These are phyloP conservation scores for Agriopis leucophaearia DNA, from an alignment of 2,888 invertebrate species.

Conservation along the genomic window DNA sequence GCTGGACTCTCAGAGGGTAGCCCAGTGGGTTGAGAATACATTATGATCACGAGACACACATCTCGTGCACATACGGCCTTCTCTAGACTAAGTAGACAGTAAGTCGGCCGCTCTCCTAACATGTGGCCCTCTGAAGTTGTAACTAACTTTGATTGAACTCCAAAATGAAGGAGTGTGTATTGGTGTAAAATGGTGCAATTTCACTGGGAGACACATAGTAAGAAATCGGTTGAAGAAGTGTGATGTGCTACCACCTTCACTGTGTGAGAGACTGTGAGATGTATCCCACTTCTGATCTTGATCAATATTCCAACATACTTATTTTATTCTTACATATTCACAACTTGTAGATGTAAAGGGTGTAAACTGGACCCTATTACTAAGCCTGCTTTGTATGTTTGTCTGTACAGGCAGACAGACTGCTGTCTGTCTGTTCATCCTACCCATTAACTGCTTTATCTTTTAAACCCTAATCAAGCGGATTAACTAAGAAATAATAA, in stretches of 20 bases:
- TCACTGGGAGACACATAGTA: slow-evolving; percentile 69
- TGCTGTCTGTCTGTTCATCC: no score
- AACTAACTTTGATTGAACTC: slow-evolving; percentile 48
- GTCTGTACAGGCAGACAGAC: no score
- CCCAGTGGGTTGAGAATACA: slow-evolving; percentile 71
- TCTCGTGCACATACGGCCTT: slow-evolving; percentile 76
- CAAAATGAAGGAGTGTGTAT: slow-evolving; percentile 7
- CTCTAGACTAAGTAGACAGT: slow-evolving; percentile 78
- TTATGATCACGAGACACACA: slow-evolving; percentile 69
- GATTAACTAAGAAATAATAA: no score
- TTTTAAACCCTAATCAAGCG: no score
- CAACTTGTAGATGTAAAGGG: neutral
- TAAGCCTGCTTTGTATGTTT: no score
- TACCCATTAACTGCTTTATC: no score
- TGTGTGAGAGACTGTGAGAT: slow-evolving; percentile 34
- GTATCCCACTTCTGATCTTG: neutral
- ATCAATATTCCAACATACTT: neutral
- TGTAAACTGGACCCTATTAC: no score
- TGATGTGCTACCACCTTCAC: slow-evolving; percentile 68
- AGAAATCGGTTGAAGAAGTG: slow-evolving; percentile 71
- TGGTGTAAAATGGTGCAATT: slow-evolving; percentile 63
- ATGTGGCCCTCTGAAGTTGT: slow-evolving; percentile 74
- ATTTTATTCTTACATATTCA: neutral
- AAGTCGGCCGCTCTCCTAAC: slow-evolving; percentile 61
- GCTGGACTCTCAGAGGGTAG: slow-evolving; percentile 70